A percentile compares a stretch with the other conserved stretches of the same genome.
Conservation (phyloP, 2,888 invertebrate genomes). For the Resseliella maxima region DNA sequence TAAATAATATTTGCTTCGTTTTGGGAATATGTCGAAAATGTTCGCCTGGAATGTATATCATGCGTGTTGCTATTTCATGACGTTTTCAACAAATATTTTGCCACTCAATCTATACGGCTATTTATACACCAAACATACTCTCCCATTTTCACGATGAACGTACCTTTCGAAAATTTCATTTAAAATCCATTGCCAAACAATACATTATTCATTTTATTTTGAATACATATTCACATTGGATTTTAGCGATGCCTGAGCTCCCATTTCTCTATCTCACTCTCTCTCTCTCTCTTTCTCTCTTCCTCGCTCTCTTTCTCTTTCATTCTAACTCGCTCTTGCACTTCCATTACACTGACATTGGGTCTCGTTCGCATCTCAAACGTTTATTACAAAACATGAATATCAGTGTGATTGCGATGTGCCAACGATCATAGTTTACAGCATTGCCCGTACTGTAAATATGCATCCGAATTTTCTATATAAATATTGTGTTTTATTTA, state of each 20-base stretch:
- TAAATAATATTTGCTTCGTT: constrained; percentile 48
- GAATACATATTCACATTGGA: constrained; percentile 23
- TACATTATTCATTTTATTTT: constrained; percentile 52
- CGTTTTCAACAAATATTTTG: constrained; percentile 51
- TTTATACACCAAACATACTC: constrained; percentile 16
- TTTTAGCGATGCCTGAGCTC: neutral
- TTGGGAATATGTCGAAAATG: constrained; percentile 3
- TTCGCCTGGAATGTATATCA: constrained; percentile 21
- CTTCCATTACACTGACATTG: too few relatives aligned
- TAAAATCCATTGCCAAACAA: constrained; percentile 55
- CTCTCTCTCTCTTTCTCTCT: too few relatives aligned
- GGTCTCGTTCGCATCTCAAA: too few relatives aligned
- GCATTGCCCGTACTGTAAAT: neutral
- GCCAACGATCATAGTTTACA: neutral
- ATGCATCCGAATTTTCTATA: constrained; percentile 36
- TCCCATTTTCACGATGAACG: neutral
- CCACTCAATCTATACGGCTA: constrained; percentile 47
- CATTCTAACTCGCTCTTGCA: too few relatives aligned
- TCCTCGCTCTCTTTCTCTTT: too few relatives aligned
- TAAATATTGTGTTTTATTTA: constrained; percentile 46
- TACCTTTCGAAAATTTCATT: constrained; percentile 44
- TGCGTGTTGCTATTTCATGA: constrained; percentile 20
- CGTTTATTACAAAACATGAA: too few relatives aligned
- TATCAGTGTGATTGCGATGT: too few relatives aligned
- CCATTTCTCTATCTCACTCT: neutral